Base-by-base conservation (phyloP, 2,888 invertebrate species). In the Trachelus stipa region DNA sequence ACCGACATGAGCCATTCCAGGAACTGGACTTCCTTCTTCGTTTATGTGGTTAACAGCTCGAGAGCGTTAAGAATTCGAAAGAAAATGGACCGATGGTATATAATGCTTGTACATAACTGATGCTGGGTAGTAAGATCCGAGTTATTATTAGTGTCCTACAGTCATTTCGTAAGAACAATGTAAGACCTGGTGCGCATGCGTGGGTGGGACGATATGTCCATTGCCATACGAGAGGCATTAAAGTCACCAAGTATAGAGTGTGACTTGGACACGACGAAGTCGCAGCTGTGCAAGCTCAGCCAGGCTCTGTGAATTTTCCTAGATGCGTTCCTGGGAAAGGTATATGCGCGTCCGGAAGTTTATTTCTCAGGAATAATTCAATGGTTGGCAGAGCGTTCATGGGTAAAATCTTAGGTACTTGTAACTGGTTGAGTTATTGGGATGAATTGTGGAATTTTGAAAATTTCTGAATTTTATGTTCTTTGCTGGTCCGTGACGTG, bases 1-100 rank as follows among this genome's bases (percentile, higher is more conserved):
- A 33, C 15, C 31, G 71, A 71, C 71, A 23, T 6, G 33, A 34
- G 34, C 33, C 31, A 15, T 71, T 71, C 71, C 71, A 9, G 71
- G 71, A 31, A 71, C 71, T 71, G 33, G 33, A 33, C 71, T 71
- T 71, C 11, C 71, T 71, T 71, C 6, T 71, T 31, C 71, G 71
- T 33, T 71, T 31, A 34, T 4, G 11, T 12, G 11, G 71, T 71
- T 23, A 34, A 71, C 30, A 56, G 23, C 56, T 9, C 56, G 23
- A 56, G 56, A 56, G 9, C 23, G 23, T 56, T 56, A 56, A 56
- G 56, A 56, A 56, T 9, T 23, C 0, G 23, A 23, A 23, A 9
- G 15, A 40, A 56, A 56, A 56, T 23, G 9, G 15, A 56, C 9
- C 56, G 23, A 56, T 15, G 9, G 0, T 6, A 56, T 9, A 56